phyloP scores from a whole-genome alignment of 2,888 invertebrate species.

The Prosapia bicincta region DNA sequence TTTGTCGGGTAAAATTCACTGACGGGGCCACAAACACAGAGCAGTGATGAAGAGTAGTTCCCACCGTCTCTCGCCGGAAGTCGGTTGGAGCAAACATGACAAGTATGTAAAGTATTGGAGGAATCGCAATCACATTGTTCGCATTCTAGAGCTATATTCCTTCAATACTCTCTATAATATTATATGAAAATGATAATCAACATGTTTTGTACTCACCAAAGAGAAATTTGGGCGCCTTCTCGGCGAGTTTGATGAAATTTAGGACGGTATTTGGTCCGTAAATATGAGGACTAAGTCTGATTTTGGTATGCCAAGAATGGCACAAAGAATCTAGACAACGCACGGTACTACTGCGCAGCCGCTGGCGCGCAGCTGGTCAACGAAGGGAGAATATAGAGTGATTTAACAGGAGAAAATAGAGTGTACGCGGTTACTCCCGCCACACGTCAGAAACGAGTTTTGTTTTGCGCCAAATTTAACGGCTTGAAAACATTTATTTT shows the following conservation, averaged over 20 bases:
- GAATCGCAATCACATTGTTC: slow-evolving; percentile 70
- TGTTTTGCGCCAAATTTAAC: slow-evolving; percentile 18
- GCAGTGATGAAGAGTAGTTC: slow-evolving; percentile 26
- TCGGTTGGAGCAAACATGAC: slow-evolving; percentile 51
- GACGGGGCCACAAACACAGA: slow-evolving; percentile 7
- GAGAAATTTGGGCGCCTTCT: slow-evolving; percentile 60
- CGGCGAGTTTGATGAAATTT: slow-evolving; percentile 60
- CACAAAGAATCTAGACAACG: slow-evolving; percentile 97
- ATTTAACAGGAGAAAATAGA: slow-evolving; percentile 49
- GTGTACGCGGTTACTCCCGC: slow-evolving; percentile 16
- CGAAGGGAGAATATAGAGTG: slow-evolving; percentile 49
- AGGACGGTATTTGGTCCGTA: slow-evolving; percentile 64
- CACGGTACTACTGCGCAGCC: slow-evolving; percentile 79
- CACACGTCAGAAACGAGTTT: slow-evolving; percentile 21
- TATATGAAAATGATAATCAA: slow-evolving; percentile 27
- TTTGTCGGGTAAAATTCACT: neutral
- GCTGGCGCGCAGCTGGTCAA: slow-evolving; percentile 75
- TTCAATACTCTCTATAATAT: slow-evolving; percentile 24
- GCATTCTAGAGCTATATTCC: slow-evolving; percentile 60
- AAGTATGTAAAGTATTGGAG: slow-evolving; percentile 76
- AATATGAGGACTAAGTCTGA: slow-evolving; percentile 51
- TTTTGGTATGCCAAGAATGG: slow-evolving; percentile 94
- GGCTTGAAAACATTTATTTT: too few relatives aligned
- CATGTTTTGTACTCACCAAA: slow-evolving; percentile 62
- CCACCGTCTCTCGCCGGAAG: slow-evolving; percentile 42